phyloP scores from a whole-genome alignment of 1,140 invertebrate species.

The Nasonia longicornis region DNA sequence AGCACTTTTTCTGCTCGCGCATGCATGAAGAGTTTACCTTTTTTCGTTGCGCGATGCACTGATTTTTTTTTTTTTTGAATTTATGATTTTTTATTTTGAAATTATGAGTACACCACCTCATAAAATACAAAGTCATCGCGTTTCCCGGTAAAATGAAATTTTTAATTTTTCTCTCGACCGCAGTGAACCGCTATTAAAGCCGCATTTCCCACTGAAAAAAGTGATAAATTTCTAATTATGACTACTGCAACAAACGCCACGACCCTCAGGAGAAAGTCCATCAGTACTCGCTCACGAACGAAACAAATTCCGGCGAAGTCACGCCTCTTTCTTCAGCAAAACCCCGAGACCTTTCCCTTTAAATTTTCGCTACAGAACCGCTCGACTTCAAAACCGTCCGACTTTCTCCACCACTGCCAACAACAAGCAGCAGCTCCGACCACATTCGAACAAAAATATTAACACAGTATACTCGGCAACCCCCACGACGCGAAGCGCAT shows the following conservation, averaged over 20 bases:
- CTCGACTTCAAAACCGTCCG: slow-evolving; percentile 10
- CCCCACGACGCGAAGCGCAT: not conserved
- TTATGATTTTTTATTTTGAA: too few species aligned
- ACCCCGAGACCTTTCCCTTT: not conserved
- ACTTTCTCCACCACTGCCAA: not conserved
- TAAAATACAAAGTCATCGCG: too few species aligned
- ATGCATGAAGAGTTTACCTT: not conserved
- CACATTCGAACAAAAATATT: slow-evolving; percentile 3
- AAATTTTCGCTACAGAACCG: not conserved
- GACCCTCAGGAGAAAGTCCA: not conserved
- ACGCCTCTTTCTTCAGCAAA: not conserved
- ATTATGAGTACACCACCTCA: too few species aligned
- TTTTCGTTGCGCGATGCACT: not conserved
- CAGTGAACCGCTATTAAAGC: not conserved
- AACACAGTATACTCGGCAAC: not conserved
- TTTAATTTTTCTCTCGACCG: too few species aligned
- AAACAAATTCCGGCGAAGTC: not conserved
- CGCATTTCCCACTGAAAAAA: not conserved
- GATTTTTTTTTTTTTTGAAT: too few species aligned
- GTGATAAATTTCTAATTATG: not conserved
- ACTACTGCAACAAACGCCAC: not conserved
- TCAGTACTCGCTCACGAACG: too few species aligned
- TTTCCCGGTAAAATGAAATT: too few species aligned
- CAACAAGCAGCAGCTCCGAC: not conserved
- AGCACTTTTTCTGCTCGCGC: not conserved